Evolutionary conservation across 2,113 vertebrate genomes (phyloP).

Genomic region (Chinchilla lanigera): DNA sequence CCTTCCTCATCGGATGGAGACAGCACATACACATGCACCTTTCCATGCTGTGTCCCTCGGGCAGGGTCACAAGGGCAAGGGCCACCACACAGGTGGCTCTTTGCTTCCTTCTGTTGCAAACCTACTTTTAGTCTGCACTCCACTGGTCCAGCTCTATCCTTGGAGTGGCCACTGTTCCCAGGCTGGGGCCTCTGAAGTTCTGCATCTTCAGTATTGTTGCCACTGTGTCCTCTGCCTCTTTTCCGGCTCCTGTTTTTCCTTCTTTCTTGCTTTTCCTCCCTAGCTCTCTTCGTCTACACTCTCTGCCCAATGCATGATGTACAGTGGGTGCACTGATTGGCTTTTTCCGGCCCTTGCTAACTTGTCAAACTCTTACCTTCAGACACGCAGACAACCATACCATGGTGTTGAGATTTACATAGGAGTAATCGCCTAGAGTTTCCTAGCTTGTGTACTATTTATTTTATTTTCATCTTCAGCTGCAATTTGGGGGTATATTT

Average conservation of each 20-base stretch:
- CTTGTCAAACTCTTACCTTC: neutral
- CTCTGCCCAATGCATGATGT: neutral
- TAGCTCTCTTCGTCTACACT: neutral
- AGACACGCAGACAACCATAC: neutral
- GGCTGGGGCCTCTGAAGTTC: neutral
- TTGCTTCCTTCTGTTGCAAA: neutral
- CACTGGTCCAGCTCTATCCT: neutral
- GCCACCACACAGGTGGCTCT: neutral
- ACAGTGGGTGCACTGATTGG: neutral
- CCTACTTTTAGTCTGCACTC: neutral
- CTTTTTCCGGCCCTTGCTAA: neutral
- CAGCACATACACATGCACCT: accelerated
- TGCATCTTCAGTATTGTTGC: neutral
- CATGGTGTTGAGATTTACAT: neutral
- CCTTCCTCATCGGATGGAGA: neutral
- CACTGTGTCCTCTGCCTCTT: neutral
- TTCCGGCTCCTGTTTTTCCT: neutral
- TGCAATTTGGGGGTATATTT: neutral
- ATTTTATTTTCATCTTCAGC: slow-evolving; percentile 18
- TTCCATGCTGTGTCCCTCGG: accelerated
- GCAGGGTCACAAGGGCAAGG: neutral
- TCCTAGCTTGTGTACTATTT: neutral
- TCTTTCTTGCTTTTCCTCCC: neutral
- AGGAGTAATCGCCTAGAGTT: neutral
- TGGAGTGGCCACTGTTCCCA: neutral